Evolutionary conservation across 2,888 invertebrate genomes (phyloP).

Genomic region (Thalpophila matura): DNA sequence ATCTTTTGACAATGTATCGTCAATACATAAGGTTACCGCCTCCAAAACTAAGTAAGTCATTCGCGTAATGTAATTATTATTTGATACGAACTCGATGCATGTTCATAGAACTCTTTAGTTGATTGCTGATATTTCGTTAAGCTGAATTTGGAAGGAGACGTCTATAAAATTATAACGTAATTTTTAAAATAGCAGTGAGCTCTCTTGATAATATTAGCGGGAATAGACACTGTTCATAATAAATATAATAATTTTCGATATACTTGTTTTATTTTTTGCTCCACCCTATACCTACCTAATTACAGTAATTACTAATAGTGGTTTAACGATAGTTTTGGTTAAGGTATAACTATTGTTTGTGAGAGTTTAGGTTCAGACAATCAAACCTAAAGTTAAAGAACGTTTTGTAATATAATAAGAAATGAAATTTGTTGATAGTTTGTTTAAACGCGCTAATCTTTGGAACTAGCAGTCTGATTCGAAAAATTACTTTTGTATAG

Average conservation of each 20-base stretch:
- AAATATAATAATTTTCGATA: constrained; percentile 66
- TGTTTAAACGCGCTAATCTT: too few species aligned
- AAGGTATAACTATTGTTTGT: too few species aligned
- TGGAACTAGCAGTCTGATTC: too few species aligned
- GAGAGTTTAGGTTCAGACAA: too few species aligned
- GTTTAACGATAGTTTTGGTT: too few species aligned
- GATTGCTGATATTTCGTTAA: constrained; percentile 34
- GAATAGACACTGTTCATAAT: constrained; percentile 68
- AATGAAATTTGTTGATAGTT: too few species aligned
- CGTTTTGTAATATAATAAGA: too few species aligned
- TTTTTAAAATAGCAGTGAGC: constrained; percentile 61
- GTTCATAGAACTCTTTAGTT: constrained; percentile 55
- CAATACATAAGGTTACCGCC: constrained; percentile 66
- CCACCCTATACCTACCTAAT: too few species aligned
- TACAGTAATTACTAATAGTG: too few species aligned
- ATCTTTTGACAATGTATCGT: constrained; percentile 31
- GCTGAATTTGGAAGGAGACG: constrained; percentile 37
- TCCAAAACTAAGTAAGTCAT: constrained; percentile 64
- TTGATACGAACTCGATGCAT: constrained; percentile 49
- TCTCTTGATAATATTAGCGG: constrained; percentile 62
- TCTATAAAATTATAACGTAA: constrained; percentile 44
- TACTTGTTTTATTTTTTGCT: constrained; percentile 38
- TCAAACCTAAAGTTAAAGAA: too few species aligned
- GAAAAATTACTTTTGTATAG: too few species aligned
- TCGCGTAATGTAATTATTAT: constrained; percentile 47